Base-by-base conservation (phyloP, 2,888 invertebrate species). In the Lasioglossum figueresi region DNA sequence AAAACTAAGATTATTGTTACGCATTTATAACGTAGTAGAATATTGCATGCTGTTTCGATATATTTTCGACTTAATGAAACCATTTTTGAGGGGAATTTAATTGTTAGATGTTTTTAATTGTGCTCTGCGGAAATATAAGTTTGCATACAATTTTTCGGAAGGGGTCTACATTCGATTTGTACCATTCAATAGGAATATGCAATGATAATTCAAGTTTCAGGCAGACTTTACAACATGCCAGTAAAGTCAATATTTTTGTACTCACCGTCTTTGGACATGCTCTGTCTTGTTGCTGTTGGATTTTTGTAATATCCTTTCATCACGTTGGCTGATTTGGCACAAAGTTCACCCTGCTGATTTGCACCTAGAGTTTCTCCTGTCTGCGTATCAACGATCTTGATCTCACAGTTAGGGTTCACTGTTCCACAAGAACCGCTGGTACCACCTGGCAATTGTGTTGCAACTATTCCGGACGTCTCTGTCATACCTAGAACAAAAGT, bases 241-340 rank as follows among this genome's bases (percentile, higher is more conserved):
- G 3, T 23, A 27, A 31, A 63, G 27, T 31, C 0, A 45, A 71
- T 14, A 45, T 16, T 43, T 2, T 45, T 5, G 4, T 48, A 59
- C 37, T 76, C 76, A 92, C 96, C 96, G 52, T 96, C 95, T 0
- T 92, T 84, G 73, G 95, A 95, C 6, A 96, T 93, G 4, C 95
- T 95, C 63, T 95, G 95, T 66, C 93, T 93, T 0, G 96, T 96
- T 3, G 96, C 96, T 84, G 95, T 92, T 27, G 95, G 95, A 90
- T 96, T 96, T 79, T 95, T 95, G 70, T 95, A 95, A 91, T 96
- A 96, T 0, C 96, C 96, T 27, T 94, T 95, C 95, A 96, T 96
- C 1, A 96, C 91, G 0, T 27, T 59, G 0, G 4, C 0, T 0
- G 87, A 8, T 73, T 89, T 92, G 0, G 77, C 4, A 16, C 80